Evolutionary conservation across 2,797 vertebrate genomes (phyloP).

Genomic region (Helarctos malayanus): DNA sequence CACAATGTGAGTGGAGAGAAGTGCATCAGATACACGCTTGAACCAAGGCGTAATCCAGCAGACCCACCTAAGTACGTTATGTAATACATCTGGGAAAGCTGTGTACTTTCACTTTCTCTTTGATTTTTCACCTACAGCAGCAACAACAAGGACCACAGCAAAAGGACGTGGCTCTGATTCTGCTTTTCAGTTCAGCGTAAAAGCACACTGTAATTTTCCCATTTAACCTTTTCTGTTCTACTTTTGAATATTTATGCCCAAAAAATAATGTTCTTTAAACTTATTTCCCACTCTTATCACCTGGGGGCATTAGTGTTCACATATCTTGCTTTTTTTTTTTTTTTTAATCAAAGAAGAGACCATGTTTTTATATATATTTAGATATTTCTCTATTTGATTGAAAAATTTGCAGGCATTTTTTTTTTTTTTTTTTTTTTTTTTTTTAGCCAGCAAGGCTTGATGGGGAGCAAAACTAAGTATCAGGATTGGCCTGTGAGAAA

Average conservation of each 20-base stretch:
- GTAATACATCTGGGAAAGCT: neutral
- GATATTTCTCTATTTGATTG: neutral
- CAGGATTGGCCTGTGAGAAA: neutral
- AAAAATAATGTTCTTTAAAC: constrained; percentile 20
- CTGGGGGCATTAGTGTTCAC: constrained; percentile 77
- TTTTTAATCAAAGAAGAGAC: neutral
- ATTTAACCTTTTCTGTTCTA: constrained; percentile 23
- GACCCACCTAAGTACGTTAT: neutral
- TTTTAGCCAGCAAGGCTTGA: neutral
- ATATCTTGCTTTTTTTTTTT: neutral
- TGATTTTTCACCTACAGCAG: constrained; percentile 81
- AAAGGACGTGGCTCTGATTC: constrained; percentile 63
- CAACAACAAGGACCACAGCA: constrained; percentile 61
- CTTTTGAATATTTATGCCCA: constrained; percentile 48
- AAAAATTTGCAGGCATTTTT: neutral
- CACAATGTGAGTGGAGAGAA: neutral
- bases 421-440: neutral
- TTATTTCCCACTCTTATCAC: constrained; percentile 59
- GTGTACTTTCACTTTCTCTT: constrained; percentile 82
- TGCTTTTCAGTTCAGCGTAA: constrained; percentile 76
- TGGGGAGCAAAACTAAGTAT: constrained; percentile 17
- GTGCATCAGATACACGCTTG: neutral
- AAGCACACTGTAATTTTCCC: constrained; percentile 80
- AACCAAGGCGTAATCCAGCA: constrained; percentile 37
- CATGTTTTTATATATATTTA: neutral